phyloP scores from a whole-genome alignment of 1,140 invertebrate genomes.

The Cataglyphis hispanica region DNA sequence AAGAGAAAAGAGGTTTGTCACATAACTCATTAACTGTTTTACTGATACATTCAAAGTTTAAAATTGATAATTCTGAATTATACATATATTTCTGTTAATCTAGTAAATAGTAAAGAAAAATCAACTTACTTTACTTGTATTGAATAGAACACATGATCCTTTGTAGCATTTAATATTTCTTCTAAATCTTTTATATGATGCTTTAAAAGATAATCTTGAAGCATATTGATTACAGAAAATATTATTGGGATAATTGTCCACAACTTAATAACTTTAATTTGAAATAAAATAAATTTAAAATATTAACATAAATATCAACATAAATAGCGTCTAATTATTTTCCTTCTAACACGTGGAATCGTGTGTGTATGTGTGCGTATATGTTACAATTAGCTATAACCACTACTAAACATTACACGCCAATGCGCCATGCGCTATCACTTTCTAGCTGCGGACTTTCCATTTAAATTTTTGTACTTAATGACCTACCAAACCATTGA shows the following conservation, averaged over 20 bases:
- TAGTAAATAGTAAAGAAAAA: not conserved
- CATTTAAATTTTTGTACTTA: too few relatives aligned
- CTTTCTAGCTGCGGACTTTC: too few relatives aligned
- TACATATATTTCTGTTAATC: constrained; percentile 11
- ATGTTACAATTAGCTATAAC: not conserved
- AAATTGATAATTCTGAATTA: not conserved
- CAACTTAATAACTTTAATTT: not conserved
- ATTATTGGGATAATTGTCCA: constrained; percentile 1
- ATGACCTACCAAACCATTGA: too few relatives aligned
- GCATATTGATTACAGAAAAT: constrained; percentile 70
- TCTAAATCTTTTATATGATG: constrained; percentile 82
- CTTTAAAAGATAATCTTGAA: constrained; percentile 81
- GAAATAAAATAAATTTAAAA: not conserved
- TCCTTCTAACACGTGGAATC: not conserved
- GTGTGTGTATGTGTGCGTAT: too few relatives aligned
- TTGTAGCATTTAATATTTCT: constrained; percentile 82
- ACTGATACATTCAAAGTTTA: constrained; percentile 47
- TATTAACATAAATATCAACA: too few relatives aligned
- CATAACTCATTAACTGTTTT: constrained; percentile 12
- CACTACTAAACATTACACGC: not conserved
- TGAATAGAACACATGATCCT: constrained; percentile 82
- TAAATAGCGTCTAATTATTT: constrained; percentile 3
- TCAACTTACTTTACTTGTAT: constrained; percentile 86
- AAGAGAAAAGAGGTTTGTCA: not conserved
- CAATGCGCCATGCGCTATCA: too few relatives aligned